Base-by-base conservation (phyloP, 2,797 vertebrate genomes). In the Avahi laniger region DNA sequence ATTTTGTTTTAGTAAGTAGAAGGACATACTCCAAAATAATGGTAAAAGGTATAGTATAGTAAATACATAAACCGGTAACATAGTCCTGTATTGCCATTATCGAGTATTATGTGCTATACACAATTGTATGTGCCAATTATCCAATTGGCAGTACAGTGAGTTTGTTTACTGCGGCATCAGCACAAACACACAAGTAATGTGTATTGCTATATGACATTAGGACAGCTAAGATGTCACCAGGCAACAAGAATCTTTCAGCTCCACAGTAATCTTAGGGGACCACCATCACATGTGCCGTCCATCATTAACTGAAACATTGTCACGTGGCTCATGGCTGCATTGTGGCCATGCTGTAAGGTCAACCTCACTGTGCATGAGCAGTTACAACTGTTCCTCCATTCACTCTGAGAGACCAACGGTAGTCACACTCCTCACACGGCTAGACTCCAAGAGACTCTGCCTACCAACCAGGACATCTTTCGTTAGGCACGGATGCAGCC, bases 261-360 rank as follows among this genome's bases (percentile, higher is more conserved):
- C 76, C 50, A 3, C 35, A 15, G 8, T 38, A 54, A 54, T 52
- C 75, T 35, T n/a, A 52, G n/a, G 48, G 33, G 48, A n/a, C 18
- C 48, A 35, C 20, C 35, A 13, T 79, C 13, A 0, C 38, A 9
- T 0, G 9, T 14, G 13, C 7, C 1, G n/a, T 28, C 50, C 50
- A 3, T 54, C n/a, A 79, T 33, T 14, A 33, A 28, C 75, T 0
- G 20, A 75, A n/a, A 35, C 20, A 12, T 4, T 35, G 22, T 38
- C 14, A 35, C 1, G 1, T 8, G 35, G 50, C n/a, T 4, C 33
- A 17, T 7, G 14, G 48, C 75, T 1, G 4, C 24, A 35, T 28
- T 33, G 20, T 13, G 0, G 24, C 7, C 12, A 0, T 20, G 67
- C 48, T 46, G 13, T 17, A 11, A 28, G 35, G 28, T 33, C 26